Evolutionary conservation across 2,888 invertebrate genomes (phyloP), one percentile per base, ranked within the genome.

Genomic region (Bombylius discolor): DNA sequence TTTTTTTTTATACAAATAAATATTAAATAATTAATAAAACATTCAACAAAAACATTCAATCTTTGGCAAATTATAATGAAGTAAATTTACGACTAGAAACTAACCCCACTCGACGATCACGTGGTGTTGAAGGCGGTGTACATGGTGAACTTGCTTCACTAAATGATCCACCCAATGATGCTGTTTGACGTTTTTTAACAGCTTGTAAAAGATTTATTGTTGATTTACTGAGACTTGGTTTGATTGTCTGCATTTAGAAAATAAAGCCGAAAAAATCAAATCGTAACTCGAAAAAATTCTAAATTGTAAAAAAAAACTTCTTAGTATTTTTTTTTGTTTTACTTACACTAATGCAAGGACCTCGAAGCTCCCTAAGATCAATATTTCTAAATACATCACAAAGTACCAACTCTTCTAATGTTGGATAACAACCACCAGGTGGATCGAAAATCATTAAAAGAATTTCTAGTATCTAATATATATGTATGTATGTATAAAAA

Each of bases 311-410:
- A 45, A 14, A 44, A 44, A 44, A 36, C 8, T 36, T 8, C 9
- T 6, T 1, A 36, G 8, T 8, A 36, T 36, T 36, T 36, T 36
- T 36, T 36, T 36, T 36, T 8, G 6, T 36, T 36, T 36, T 36
- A 71, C 78, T 78, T 72, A 87, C 87, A 68, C 85, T 85, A 63
- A 87, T 79, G 64, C 87, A 86, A 55, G 88, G 85, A 48, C 89
- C 88, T 69, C 89, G 81, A 80, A 94, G 81, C 77, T 93, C 93
- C 53, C 91, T 80, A 60, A 94, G 80, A 73, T 91, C 91, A 60
- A 94, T 89, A 70, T 89, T 88, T 63, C 89, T 79, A 76, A 94
- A 94, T 62, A 93, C 80, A 68, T 90, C 89, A 67, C 88, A 86
- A 52, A 88, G 78, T 56, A 89, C 77, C 65, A 95, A 77, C 69